Percentiles rank a stretch among this genome's conserved stretches.
Evolutionary conservation across 2,888 invertebrate species (phyloP).

Genomic region (Eueremaeus valkanovi): DNA sequence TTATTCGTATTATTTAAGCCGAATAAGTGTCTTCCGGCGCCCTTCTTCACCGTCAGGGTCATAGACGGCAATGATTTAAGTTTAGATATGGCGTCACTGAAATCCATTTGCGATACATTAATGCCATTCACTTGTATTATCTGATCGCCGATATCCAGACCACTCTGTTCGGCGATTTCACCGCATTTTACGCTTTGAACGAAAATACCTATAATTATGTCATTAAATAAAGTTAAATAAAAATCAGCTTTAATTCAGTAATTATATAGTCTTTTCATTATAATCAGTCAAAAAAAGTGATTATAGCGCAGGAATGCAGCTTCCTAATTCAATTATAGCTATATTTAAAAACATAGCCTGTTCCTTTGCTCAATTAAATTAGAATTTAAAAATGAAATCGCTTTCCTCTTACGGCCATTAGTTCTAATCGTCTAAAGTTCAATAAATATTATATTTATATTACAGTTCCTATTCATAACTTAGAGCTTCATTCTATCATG

Average conservation of each 20-base stretch:
- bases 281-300: too few relatives aligned
- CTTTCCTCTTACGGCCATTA: too few relatives aligned
- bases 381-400: too few relatives aligned
- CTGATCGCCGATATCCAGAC: constrained; percentile 83
- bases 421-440: too few relatives aligned
- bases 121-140: constrained; percentile 80
- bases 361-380: too few relatives aligned
- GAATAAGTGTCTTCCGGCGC: constrained; percentile 55
- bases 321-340: too few relatives aligned
- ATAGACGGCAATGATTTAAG: constrained; percentile 72
- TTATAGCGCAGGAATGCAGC: too few relatives aligned
- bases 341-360: too few relatives aligned
- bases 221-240: neutral
- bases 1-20: neutral
- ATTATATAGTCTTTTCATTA: too few relatives aligned
- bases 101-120: constrained; percentile 64
- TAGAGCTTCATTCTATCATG: neutral
- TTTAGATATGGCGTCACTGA: constrained; percentile 64
- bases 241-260: too few relatives aligned
- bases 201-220: constrained; percentile 64
- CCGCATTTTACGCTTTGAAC: constrained; percentile 84
- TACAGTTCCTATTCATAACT: neutral
- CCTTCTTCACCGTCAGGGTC: constrained; percentile 70
- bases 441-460: too few relatives aligned
- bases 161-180: constrained; percentile 80